Conservation (phyloP, 2,797 vertebrate species). For the Dendrocincla tyrannina region DNA sequence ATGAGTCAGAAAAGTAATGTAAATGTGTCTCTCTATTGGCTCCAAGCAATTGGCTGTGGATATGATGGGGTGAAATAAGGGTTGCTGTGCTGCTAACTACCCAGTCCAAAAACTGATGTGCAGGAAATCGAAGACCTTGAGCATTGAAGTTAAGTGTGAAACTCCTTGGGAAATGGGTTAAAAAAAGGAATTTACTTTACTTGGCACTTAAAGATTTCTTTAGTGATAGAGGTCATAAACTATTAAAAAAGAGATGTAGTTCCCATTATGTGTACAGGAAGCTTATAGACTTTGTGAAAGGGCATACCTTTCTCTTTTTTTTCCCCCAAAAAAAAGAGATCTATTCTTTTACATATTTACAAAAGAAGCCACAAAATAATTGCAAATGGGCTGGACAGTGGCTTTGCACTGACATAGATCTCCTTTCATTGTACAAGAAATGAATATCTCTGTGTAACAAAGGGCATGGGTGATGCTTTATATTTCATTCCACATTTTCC, state of each 20-base stretch:
- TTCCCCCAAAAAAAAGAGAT: neutral
- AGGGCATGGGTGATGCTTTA: neutral
- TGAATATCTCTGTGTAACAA: neutral
- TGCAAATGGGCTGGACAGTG: neutral
- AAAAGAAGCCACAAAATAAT: neutral
- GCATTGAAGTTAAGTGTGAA: neutral
- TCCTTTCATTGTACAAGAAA: neutral
- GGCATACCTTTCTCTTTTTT: rapidly evolving
- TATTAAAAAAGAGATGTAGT: neutral
- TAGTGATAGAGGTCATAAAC: neutral
- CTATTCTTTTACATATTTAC: neutral
- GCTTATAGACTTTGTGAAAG: neutral
- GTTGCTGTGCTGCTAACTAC: neutral
- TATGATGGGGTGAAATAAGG: neutral
- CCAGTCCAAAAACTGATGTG: neutral
- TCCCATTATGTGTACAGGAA: neutral
- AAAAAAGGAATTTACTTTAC: neutral
- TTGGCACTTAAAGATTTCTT: neutral
- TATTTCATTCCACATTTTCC: neutral
- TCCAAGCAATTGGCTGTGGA: neutral
- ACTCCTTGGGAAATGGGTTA: neutral
- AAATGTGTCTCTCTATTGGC: neutral
- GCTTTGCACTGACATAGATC: neutral
- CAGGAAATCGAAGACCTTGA: neutral
- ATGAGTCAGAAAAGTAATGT: neutral